Evolutionary conservation across 2,888 invertebrate species (phyloP).

Genomic region (Lithosia quadra): DNA sequence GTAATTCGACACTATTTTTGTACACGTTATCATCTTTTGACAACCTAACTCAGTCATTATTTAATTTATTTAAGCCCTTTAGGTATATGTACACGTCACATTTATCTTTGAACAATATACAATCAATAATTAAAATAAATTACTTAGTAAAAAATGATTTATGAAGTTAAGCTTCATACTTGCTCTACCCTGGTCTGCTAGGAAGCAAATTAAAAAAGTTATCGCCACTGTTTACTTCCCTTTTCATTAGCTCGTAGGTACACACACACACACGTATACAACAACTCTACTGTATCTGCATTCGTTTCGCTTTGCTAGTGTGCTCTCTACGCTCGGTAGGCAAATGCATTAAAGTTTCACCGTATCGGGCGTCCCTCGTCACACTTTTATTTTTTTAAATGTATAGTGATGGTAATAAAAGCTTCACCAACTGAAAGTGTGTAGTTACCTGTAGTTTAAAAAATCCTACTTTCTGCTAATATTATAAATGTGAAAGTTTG

Average conservation of each 20-base stretch:
- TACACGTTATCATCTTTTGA: too few relatives aligned
- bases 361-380: background rate
- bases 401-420: slow-evolving; percentile 1
- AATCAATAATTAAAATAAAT: background rate
- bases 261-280: background rate
- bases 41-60: too few relatives aligned
- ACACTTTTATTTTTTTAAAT: background rate
- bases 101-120: too few relatives aligned
- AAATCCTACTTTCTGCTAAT: too few relatives aligned
- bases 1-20: background rate
- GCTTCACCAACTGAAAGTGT: background rate
- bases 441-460: background rate
- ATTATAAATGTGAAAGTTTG: too few relatives aligned
- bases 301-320: background rate
- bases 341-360: background rate
- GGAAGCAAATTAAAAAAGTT: background rate
- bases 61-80: too few relatives aligned
- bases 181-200: background rate
- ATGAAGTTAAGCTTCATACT: background rate
- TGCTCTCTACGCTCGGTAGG: background rate
- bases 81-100: too few relatives aligned
- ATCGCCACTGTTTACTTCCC: background rate
- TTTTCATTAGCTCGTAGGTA: background rate
- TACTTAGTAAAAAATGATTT: too few relatives aligned
- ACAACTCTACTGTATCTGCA: background rate